Percentiles rank a stretch among this genome's conserved stretches.
Evolutionary conservation across 1,140 invertebrate genomes (phyloP).

Genomic region (Cyclina sinensis): DNA sequence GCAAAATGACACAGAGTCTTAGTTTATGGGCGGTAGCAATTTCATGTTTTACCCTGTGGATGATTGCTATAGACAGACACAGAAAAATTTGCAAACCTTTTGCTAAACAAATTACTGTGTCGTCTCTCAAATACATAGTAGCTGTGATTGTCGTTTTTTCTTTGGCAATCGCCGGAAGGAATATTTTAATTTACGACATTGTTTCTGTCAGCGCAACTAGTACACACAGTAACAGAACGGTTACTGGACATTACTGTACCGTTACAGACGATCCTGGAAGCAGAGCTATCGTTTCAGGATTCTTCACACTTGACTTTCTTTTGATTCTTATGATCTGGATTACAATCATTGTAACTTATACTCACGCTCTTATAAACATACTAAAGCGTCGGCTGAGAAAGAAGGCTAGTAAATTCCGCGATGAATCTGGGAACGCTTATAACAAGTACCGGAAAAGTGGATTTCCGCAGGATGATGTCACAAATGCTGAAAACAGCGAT

Average conservation of each 20-base stretch:
- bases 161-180: neutral
- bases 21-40: neutral
- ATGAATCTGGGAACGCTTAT: too few relatives aligned
- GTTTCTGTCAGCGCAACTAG: neutral
- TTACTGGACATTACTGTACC: neutral
- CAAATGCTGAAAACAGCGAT: too few relatives aligned
- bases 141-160: neutral
- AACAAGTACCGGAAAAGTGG: too few relatives aligned
- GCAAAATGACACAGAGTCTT: neutral
- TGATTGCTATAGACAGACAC: neutral
- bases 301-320: neutral
- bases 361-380: neutral
- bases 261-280: neutral
- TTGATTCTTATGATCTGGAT: neutral
- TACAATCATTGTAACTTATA: neutral
- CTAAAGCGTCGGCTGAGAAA: neutral
- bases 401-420: too few relatives aligned
- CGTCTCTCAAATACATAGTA: neutral
- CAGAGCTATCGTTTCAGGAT: neutral
- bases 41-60: neutral
- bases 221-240: neutral
- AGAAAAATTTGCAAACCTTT: conserved; percentile 8
- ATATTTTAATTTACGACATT: neutral
- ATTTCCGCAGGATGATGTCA: too few relatives aligned
- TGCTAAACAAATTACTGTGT: neutral